A percentile compares a stretch with the other conserved stretches of the same genome.
Conservation (phyloP, 2,797 vertebrate genomes). For the Rhinogobio ventralis region DNA sequence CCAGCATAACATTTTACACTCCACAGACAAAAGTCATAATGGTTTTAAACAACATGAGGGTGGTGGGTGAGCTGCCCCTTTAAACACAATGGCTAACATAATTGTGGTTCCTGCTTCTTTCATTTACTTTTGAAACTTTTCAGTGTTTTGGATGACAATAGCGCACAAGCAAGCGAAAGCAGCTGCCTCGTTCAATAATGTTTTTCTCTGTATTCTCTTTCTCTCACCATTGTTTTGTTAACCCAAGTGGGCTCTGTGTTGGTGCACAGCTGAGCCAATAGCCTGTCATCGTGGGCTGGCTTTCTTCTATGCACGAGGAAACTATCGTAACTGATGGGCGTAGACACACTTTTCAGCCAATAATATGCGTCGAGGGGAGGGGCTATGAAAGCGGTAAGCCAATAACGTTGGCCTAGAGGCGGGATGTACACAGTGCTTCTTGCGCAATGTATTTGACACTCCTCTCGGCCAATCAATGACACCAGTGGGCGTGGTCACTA, state of each 20-base stretch:
- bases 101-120: neutral
- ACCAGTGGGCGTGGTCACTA: conserved; percentile 44
- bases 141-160: conserved; percentile 25
- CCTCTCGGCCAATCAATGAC: conserved; percentile 54
- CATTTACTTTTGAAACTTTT: conserved; percentile 51
- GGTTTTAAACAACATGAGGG: neutral
- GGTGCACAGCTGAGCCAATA: conserved; percentile 68
- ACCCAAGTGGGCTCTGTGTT: conserved; percentile 41
- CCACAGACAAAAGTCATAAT: neutral
- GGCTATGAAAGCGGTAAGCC: conserved; percentile 61
- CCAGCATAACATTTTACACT: neutral
- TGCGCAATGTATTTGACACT: conserved; percentile 58
- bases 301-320: conserved; percentile 79
- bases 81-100: neutral
- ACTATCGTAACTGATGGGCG: conserved; percentile 67
- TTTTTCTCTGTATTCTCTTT: conserved; percentile 27
- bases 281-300: conserved; percentile 73
- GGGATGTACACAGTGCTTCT: conserved; percentile 48
- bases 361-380: conserved; percentile 33
- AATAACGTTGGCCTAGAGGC: conserved; percentile 60
- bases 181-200: conserved; percentile 37
- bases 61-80: neutral
- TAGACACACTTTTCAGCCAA: conserved; percentile 64
- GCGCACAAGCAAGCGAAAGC: conserved; percentile 55
- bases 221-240: conserved; percentile 36